phyloP scores from a whole-genome alignment of 2,888 invertebrate genomes.

The Oxycera nigricornis region DNA sequence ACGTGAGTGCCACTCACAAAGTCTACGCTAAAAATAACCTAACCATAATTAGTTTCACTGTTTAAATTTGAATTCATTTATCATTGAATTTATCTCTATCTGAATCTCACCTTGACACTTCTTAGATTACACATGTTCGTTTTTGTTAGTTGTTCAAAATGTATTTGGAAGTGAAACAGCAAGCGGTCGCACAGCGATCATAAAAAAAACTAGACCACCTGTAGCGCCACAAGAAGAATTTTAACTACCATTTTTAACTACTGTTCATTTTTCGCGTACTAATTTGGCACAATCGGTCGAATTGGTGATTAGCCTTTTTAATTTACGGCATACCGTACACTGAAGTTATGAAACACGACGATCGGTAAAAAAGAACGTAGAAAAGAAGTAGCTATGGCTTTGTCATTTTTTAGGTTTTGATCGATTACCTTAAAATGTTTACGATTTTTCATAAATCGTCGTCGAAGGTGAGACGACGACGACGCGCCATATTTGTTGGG shows the following conservation, averaged over 20 bases:
- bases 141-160: constrained; percentile 5
- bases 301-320: background rate
- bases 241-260: constrained; percentile 32
- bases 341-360: background rate
- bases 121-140: constrained; percentile 7
- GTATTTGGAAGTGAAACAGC: background rate
- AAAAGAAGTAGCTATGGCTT: background rate
- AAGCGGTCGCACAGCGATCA: background rate
- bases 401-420: constrained; percentile 7
- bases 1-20: too few species aligned
- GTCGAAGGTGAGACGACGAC: background rate
- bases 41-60: constrained; percentile 4
- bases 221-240: constrained; percentile 8
- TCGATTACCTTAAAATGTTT: constrained; percentile 17
- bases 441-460: constrained; percentile 17
- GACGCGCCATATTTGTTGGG: too few species aligned
- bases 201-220: constrained; percentile 20
- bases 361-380: too few species aligned
- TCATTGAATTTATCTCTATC: background rate
- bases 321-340: background rate
- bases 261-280: constrained; percentile 23
- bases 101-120: constrained; percentile 20
- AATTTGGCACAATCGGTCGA: constrained; percentile 6
- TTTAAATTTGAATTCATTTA: background rate
- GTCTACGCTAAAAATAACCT: background rate